Evolutionary conservation across 2,888 invertebrate species (phyloP).

Genomic region (Apocheima hispidaria): DNA sequence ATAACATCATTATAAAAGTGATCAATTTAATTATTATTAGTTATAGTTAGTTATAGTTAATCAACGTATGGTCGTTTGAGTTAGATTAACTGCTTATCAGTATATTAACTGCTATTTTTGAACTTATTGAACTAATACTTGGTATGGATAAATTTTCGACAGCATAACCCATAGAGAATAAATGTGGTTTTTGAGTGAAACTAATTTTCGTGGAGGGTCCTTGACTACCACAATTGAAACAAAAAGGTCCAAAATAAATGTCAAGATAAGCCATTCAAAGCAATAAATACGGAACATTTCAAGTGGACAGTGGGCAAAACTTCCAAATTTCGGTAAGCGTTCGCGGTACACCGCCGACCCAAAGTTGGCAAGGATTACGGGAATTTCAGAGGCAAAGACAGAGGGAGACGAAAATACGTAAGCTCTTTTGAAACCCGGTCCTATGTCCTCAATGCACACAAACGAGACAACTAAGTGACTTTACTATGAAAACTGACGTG

Average conservation of each 20-base stretch:
- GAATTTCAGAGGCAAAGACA: constrained; percentile 48
- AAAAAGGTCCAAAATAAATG: constrained; percentile 48
- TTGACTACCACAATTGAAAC: constrained; percentile 44
- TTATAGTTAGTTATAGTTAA: constrained; percentile 2
- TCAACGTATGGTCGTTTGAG: constrained; percentile 2
- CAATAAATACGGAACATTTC: constrained; percentile 52
- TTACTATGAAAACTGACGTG: no score
- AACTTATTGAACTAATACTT: constrained; percentile 26
- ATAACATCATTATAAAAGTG: constrained; percentile 12
- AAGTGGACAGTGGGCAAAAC: constrained; percentile 63
- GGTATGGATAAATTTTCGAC: constrained; percentile 9
- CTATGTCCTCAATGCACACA: constrained; percentile 28
- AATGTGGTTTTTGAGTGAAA: constrained; percentile 20
- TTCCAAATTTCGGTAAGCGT: constrained; percentile 58
- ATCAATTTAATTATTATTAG: constrained; percentile 14
- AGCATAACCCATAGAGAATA: background rate
- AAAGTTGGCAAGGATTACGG: constrained; percentile 61
- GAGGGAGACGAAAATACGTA: constrained; percentile 36
- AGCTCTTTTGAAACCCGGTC: constrained; percentile 40
- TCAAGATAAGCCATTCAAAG: constrained; percentile 49
- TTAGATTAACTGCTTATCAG: constrained; percentile 9
- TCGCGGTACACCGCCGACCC: constrained; percentile 64
- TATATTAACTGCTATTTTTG: constrained; percentile 2
- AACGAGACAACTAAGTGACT: constrained; percentile 3
- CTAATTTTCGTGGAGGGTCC: constrained; percentile 33